These are phyloP conservation scores for Coregonus ussuriensis DNA, from an alignment of 2,797 vertebrate genomes.

Conservation along the genomic window DNA sequence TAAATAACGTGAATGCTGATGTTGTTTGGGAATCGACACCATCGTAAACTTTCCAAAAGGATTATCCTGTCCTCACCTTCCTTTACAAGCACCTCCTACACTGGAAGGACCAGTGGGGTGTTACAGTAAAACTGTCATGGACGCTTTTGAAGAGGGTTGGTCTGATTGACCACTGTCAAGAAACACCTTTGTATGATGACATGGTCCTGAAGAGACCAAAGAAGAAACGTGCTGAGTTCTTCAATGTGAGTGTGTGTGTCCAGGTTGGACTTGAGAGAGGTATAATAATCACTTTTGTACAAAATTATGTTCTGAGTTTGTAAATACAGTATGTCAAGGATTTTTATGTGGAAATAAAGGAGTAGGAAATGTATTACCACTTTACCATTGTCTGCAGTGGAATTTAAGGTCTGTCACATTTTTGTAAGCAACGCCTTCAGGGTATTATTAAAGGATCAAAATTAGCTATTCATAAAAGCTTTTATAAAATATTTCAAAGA, in stretches of 20 bases:
- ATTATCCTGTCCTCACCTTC: background rate
- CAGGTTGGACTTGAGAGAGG: background rate
- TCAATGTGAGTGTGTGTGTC: background rate
- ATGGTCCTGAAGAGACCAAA: background rate
- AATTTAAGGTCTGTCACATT: background rate
- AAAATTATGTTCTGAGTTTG: background rate
- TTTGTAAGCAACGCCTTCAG: background rate
- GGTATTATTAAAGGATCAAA: background rate
- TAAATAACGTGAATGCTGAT: background rate
- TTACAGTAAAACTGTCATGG: background rate
- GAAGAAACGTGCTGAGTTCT: background rate
- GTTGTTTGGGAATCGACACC: slow-evolving; percentile 17
- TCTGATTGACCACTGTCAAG: background rate
- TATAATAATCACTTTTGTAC: background rate
- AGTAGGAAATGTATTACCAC: background rate
- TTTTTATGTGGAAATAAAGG: background rate
- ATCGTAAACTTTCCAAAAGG: background rate
- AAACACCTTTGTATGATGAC: background rate
- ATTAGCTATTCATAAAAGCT: background rate
- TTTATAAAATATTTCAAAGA: background rate
- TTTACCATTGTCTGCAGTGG: background rate
- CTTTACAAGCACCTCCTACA: slow-evolving; percentile 1
- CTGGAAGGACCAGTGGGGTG: slow-evolving; percentile 1
- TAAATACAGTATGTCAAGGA: background rate
- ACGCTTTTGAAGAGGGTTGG: background rate